A percentile compares a stretch with the other conserved stretches of the same genome.
phyloP scores from a whole-genome alignment of 2,888 invertebrate species.

The Sclerodermus sp. region DNA sequence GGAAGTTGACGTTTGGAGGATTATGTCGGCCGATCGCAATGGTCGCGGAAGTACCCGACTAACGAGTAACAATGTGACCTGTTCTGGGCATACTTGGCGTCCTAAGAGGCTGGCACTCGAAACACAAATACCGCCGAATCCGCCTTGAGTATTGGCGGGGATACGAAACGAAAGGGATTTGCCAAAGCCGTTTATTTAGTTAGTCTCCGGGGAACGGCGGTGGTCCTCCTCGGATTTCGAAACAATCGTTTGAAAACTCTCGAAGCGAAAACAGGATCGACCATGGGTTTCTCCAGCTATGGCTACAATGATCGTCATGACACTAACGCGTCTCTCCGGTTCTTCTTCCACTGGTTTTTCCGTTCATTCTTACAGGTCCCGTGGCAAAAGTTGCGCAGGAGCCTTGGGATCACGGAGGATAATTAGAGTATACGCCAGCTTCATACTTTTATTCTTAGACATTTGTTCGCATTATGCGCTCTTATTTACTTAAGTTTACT shows the following conservation, averaged over 20 bases:
- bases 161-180: conserved; percentile 1
- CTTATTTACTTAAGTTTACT: no score
- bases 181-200: conserved; percentile 7
- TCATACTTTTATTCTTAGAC: no score
- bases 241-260: conserved; percentile 8
- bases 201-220: background rate
- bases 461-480: no score
- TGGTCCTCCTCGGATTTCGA: conserved; percentile 4
- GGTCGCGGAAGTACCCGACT: background rate
- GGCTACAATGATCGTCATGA: background rate
- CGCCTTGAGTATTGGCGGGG: background rate
- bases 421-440: no score
- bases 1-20: conserved; percentile 5
- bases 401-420: no score
- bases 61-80: background rate
- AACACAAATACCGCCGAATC: conserved; percentile 3
- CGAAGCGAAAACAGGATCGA: background rate
- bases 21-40: conserved; percentile 5
- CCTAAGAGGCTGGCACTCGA: conserved; percentile 3
- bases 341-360: no score
- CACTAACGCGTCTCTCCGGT: no score
- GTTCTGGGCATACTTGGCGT: background rate
- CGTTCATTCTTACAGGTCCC: no score
- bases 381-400: no score
- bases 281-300: background rate